A percentile compares a stretch with the other conserved stretches of the same genome.
Conservation (phyloP, 2,888 invertebrate species). For the Pristionchus fissidentatus region DNA sequence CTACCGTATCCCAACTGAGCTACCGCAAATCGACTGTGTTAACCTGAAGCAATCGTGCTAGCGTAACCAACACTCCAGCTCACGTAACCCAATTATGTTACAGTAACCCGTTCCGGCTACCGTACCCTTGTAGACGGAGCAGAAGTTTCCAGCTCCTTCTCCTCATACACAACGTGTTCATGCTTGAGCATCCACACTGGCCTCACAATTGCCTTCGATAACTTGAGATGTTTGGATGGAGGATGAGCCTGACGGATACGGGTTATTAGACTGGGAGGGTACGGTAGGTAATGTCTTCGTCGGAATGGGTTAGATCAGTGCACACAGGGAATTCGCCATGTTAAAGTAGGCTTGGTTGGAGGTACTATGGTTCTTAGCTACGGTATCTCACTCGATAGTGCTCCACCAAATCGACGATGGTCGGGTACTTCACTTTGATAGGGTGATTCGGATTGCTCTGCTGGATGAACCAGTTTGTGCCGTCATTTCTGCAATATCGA, state of each 20-base stretch:
- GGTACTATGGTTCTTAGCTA: no score
- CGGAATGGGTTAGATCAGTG: no score
- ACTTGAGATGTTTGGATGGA: not conserved
- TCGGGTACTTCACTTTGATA: constrained; percentile 47
- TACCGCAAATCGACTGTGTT: no score
- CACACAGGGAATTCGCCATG: no score
- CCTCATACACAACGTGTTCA: constrained; percentile 8
- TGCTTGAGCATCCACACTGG: constrained; percentile 30
- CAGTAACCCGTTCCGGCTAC: not conserved
- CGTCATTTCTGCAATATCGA: not conserved
- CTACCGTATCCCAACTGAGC: no score
- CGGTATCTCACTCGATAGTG: constrained; percentile 53
- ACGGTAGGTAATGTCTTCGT: not conserved
- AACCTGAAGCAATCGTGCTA: no score
- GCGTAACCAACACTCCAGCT: no score
- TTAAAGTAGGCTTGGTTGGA: no score
- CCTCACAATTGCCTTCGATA: not conserved
- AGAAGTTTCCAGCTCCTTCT: constrained; percentile 58
- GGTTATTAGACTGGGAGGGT: not conserved
- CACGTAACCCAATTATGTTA: no score
- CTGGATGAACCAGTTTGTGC: not conserved
- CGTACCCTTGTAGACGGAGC: constrained; percentile 54
- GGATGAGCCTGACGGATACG: not conserved
- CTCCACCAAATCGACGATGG: constrained; percentile 57
- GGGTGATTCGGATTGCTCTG: not conserved